Conservation (phyloP, 2,797 vertebrate genomes). For the Luscinia megarhynchos region DNA sequence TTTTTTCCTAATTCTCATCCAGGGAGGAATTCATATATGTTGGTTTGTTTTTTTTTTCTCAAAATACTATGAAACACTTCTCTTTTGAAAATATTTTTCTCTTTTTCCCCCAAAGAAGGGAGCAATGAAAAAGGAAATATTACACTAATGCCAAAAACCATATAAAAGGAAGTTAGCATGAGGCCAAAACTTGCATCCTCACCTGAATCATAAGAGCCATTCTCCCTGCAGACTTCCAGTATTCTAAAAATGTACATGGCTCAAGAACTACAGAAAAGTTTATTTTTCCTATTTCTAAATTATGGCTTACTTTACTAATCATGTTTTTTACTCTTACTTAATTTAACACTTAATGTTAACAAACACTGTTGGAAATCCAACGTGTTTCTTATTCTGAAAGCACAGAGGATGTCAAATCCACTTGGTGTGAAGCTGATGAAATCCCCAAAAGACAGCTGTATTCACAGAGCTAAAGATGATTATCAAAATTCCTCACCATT, state of each 20-base stretch:
- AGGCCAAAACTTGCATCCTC: neutral
- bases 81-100: neutral
- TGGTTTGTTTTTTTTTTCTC: neutral
- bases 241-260: neutral
- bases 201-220: neutral
- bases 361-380: neutral
- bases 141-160: neutral
- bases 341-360: neutral
- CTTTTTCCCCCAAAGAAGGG: neutral
- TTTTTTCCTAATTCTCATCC: neutral
- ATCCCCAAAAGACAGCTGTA: neutral
- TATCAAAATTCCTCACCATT: neutral
- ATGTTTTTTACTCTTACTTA: neutral
- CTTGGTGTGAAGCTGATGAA: neutral
- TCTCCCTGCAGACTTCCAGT: neutral
- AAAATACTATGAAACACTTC: neutral
- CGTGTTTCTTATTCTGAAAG: neutral
- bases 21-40: neutral
- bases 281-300: neutral
- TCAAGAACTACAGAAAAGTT: neutral
- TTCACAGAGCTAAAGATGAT: neutral
- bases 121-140: neutral
- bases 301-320: neutral
- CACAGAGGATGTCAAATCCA: neutral
- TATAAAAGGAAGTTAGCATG: neutral